Base-by-base conservation (phyloP, 2,113 vertebrate species). In the Sorex fumeus region DNA sequence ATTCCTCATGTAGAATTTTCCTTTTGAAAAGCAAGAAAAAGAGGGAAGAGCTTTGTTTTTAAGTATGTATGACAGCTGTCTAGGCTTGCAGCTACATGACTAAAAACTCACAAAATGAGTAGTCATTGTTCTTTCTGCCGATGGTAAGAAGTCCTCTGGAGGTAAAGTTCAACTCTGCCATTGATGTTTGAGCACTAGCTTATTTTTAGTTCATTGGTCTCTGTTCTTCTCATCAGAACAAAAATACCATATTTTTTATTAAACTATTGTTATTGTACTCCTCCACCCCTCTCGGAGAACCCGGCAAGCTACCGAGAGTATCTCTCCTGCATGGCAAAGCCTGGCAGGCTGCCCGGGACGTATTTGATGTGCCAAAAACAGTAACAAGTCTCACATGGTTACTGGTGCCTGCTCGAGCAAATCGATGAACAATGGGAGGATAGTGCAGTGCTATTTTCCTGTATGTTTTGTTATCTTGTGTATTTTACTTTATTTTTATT, bases 151-250 rank as follows among this genome's bases (percentile, higher is more conserved):
- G 69, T 32, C 53, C 27, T 76, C 34, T 62, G 40, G 36, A 50
- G 47, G 36, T 75, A 27, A 79, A 87, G 40, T 71, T 87, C 43
- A 53, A 47, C 76, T 69, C 25, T 70, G n/a, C 66, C 30, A 23
- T 9, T 10, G 60, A 76, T 82, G 13, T 83, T 84, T 66, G 21
- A 23, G 36, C 30, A 50, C 8, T 43, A 32, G 12, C 66, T 80
- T 53, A 23, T 76, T 87, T 90, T 74, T 87, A 19, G 23, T 70
- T 23, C 43, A 90, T 86, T 96, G 66, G 62, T 23, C 60, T 75
- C n/a, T 34, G 69, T 91, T 72, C 57, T 47, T 62, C 19, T 84
- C 36, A 57, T 90, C 79, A 81, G 72, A 84, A 81, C 53, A 50
- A 57, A 84, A 9, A 79, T 40, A 43, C n/a, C 47, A 8, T 79